phyloP scores from a whole-genome alignment of 2,888 invertebrate species.

The Trimorus sp. region DNA sequence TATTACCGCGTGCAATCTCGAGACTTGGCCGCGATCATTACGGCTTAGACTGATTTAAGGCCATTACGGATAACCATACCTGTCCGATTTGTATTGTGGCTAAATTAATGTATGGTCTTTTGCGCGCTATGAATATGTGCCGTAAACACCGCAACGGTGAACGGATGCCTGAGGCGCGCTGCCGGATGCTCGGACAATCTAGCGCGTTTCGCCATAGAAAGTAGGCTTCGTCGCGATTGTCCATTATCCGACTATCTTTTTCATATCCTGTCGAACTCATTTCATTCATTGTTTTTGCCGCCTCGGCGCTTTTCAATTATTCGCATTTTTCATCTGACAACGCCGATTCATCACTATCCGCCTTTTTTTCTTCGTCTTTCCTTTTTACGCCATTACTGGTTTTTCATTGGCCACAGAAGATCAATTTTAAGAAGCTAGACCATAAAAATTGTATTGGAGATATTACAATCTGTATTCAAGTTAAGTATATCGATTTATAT shows the following conservation, averaged over 20 bases:
- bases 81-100: constrained; percentile 64
- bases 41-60: constrained; percentile 59
- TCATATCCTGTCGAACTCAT: background rate
- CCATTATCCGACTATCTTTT: constrained; percentile 33
- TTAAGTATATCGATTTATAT: too few relatives aligned
- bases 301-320: background rate
- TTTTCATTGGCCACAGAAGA: too few relatives aligned
- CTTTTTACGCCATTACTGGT: too few relatives aligned
- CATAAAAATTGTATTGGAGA: too few relatives aligned
- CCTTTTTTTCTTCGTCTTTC: too few relatives aligned
- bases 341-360: too few relatives aligned
- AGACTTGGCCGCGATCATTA: constrained; percentile 51
- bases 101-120: constrained; percentile 63
- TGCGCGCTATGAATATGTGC: constrained; percentile 59
- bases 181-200: constrained; percentile 75
- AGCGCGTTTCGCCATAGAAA: constrained; percentile 77
- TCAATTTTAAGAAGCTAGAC: too few relatives aligned
- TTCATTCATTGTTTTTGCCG: background rate
- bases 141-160: constrained; percentile 74
- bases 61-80: constrained; percentile 60
- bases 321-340: background rate
- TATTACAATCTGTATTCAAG: too few relatives aligned
- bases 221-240: constrained; percentile 75
- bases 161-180: constrained; percentile 74
- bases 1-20: constrained; percentile 52